Conservation (phyloP, 2,113 vertebrate genomes). For the Trachemys scripta region DNA sequence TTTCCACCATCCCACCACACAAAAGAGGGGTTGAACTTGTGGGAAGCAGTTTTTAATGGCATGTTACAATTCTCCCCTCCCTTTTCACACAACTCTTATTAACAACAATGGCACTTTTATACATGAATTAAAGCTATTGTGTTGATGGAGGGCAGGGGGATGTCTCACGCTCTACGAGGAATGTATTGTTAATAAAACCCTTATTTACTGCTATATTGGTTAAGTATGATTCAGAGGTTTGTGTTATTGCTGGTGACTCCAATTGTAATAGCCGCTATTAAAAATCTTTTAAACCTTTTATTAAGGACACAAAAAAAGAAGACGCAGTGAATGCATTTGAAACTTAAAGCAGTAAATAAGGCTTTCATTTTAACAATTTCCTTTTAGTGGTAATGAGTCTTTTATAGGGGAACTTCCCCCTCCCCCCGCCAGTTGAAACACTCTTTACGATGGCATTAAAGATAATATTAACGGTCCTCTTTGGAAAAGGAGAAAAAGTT, state of each 20-base stretch:
- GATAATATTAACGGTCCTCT: not conserved
- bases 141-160: not conserved
- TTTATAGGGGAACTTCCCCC: not conserved
- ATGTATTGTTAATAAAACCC: not conserved
- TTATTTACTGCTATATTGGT: not conserved
- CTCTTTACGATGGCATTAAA: not conserved
- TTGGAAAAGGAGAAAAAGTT: not conserved
- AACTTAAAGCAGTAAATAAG: not conserved
- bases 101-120: not conserved
- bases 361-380: not conserved
- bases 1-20: no score
- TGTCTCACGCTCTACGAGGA: not conserved
- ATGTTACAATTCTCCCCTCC: conserved; percentile 1
- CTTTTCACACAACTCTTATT: not conserved
- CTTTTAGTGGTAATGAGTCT: not conserved
- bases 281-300: not conserved
- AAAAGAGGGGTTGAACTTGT: no score
- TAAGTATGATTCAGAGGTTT: not conserved
- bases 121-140: not conserved
- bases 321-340: not conserved
- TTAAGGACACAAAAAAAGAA: not conserved
- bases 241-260: not conserved
- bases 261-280: not conserved
- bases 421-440: not conserved
- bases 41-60: no score